Conservation (phyloP, 2,888 invertebrate species). For the Eulithis testata region DNA sequence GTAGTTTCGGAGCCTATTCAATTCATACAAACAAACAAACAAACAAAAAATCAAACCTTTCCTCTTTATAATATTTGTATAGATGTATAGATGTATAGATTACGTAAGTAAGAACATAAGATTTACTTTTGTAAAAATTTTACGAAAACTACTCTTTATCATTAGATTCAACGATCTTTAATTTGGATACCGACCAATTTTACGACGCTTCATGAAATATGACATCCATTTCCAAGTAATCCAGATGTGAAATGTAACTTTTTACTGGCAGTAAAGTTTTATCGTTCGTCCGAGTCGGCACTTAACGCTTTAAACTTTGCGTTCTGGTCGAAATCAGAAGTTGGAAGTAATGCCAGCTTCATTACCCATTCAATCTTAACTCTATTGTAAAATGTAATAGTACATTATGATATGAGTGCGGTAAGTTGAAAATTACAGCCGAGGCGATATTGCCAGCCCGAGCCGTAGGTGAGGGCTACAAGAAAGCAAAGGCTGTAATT, state of each 20-base stretch:
- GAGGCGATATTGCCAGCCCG: too few species aligned
- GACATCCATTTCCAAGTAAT: slow-evolving; percentile 33
- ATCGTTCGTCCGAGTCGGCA: slow-evolving; percentile 28
- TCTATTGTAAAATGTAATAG: neutral
- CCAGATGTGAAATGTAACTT: slow-evolving; percentile 34
- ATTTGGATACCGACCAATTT: slow-evolving; percentile 29
- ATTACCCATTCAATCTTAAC: slow-evolving; percentile 1
- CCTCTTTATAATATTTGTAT: too few species aligned
- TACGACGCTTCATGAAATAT: slow-evolving; percentile 34
- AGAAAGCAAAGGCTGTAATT: too few species aligned
- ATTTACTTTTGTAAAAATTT: neutral
- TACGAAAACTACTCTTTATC: slow-evolving; percentile 4
- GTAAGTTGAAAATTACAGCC: too few species aligned
- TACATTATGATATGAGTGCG: too few species aligned
- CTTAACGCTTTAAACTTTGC: slow-evolving; percentile 33
- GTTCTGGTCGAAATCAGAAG: slow-evolving; percentile 31
- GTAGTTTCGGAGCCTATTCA: too few species aligned
- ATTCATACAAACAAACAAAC: too few species aligned
- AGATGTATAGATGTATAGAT: too few species aligned
- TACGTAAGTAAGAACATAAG: neutral
- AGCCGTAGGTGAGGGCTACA: too few species aligned
- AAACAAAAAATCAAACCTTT: too few species aligned
- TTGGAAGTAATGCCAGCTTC: neutral
- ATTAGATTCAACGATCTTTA: slow-evolving; percentile 16
- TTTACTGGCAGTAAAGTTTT: slow-evolving; percentile 31